Evolutionary conservation across 92 coral and sea anemone genomes (phyloP).

Genomic region (Porites divaricata): DNA sequence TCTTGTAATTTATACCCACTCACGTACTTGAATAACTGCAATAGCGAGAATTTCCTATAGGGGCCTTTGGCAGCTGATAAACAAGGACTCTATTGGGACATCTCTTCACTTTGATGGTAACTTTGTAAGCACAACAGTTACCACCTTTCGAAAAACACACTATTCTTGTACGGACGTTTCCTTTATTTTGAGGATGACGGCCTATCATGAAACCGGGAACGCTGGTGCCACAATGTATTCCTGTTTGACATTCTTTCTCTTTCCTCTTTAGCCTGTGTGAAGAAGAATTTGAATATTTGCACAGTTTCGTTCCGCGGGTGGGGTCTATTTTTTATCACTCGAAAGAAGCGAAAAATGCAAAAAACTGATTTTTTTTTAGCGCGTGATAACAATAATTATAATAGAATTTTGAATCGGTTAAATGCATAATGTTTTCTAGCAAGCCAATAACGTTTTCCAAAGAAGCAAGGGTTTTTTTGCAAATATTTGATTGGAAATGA

Average conservation of each 20-base stretch:
- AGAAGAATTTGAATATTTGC: background rate
- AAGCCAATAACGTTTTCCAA: no score
- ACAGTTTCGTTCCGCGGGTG: background rate
- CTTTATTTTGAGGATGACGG: conserved; percentile 6
- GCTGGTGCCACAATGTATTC: conserved; percentile 22
- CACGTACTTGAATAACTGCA: conserved; percentile 26
- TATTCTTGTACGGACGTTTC: conserved; percentile 20
- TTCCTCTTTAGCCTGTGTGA: conserved; percentile 2
- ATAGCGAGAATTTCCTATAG: conserved; percentile 30
- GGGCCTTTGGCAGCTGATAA: conserved; percentile 27
- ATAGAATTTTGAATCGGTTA: no score
- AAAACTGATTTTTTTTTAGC: no score
- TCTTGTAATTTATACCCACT: background rate
- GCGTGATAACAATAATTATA: no score
- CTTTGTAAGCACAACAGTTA: conserved; percentile 21
- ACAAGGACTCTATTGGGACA: conserved; percentile 18
- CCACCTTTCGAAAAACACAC: conserved; percentile 31
- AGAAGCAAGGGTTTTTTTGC: no score
- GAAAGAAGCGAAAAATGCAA: background rate
- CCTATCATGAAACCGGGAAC: conserved; percentile 36
- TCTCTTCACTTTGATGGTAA: conserved; percentile 11
- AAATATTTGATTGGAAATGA: no score
- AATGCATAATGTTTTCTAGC: no score
- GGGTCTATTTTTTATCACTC: background rate
- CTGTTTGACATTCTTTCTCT: background rate